Evolutionary conservation across 2,113 vertebrate genomes (phyloP), one percentile per base, ranked within the genome.

Genomic region (Typhlomys cinereus): DNA sequence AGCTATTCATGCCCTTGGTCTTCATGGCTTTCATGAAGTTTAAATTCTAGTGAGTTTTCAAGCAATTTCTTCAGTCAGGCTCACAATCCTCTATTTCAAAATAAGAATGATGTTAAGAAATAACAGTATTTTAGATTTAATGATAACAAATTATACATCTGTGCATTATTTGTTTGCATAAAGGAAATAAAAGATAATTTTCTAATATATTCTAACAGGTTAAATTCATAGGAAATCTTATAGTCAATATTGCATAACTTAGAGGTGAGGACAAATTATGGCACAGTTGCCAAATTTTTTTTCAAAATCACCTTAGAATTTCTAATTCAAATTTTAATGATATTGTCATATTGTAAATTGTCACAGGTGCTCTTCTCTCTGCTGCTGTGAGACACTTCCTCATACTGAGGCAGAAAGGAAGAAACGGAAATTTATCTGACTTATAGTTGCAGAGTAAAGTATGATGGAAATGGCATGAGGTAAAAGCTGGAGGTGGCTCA

Each of bases 231-330:
- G 17, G 25, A 13, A 74, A 2, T 82, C 74, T 95, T 91, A 80
- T 78, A 84, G 0, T 79, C 41, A 46, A 23, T 36, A 69, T 85
- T 90, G 48, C 2, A 86, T 27, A 83, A 71, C 7, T 85, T 62
- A 82, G 18, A 69, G 14, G 8, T n/a, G 5, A 57, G 78, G 41
- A 75, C 84, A 78, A 52, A 84, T 54, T 41, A 89, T 57, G 61
- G 29, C 15, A 66, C 69, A 39, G 20, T 64, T 85, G n/a, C n/a
- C 85, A 85, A 88, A 59, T 36, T 89, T 90, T 84, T 85, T 36
- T 23, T 90, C 83, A 79, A 81, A 84, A 87, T 92, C 69, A 83
- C 18, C 54, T 75, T 92, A 71, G 87, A 87, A 88, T 93, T 91
- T 59, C 59, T 83, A 44, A 90, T 41, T 95, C 27, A n/a, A 90